Conservation (phyloP, 2,113 vertebrate genomes). For the Parus major region DNA sequence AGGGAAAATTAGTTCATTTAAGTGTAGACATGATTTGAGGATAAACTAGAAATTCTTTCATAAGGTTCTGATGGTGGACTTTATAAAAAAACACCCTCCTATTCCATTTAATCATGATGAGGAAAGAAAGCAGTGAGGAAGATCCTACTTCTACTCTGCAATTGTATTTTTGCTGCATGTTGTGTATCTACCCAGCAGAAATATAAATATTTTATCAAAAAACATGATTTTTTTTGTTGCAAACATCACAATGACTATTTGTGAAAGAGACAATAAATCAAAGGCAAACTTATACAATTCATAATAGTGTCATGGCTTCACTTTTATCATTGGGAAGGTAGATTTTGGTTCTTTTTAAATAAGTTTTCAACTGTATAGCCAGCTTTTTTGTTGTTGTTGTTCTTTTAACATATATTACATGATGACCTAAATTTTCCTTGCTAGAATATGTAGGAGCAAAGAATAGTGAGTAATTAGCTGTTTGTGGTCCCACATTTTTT, state of each 20-base stretch:
- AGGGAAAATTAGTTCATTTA: not conserved
- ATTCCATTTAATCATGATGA: not conserved
- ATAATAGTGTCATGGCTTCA: not conserved
- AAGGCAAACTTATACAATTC: not conserved
- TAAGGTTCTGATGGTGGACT: not conserved
- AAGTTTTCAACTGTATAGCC: not conserved
- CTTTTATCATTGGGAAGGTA: not conserved
- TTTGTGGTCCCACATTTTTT: not conserved
- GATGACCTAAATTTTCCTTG: not conserved
- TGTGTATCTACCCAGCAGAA: not conserved
- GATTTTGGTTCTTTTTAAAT: not conserved
- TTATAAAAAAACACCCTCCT: not conserved
- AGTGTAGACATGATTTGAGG: not conserved
- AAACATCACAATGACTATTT: not conserved
- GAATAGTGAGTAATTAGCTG: not conserved
- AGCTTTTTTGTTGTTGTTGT: not conserved
- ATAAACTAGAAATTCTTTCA: not conserved
- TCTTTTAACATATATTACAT: accelerated
- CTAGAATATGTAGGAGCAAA: not conserved
- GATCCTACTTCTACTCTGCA: not conserved
- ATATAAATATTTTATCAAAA: not conserved
- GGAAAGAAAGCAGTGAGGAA: not conserved
- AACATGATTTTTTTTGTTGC: not conserved
- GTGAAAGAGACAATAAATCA: not conserved
- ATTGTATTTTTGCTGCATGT: not conserved